Base-by-base conservation (phyloP, 1,140 invertebrate genomes). In the Lordiphosa collinella region DNA sequence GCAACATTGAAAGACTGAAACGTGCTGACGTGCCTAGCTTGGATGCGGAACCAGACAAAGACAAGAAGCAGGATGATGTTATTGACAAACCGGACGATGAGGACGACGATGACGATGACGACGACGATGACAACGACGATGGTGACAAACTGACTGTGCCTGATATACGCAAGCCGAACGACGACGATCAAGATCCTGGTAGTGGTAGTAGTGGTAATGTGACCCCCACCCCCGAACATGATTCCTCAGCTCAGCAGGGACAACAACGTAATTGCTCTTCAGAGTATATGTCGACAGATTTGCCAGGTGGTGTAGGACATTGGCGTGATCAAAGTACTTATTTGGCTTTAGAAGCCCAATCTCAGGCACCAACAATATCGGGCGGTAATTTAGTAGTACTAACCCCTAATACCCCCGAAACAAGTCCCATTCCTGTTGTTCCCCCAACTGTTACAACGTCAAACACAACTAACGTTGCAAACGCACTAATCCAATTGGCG, bases 251-350 rank as follows among this genome's bases (percentile, higher is more conserved):
- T 31, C 64, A 84, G 31, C 82, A 87, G 31, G 90, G 89, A 14
- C 86, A 88, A 49, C 75, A 79, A 67, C 80, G 70, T 38, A 87
- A 68, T 58, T 91, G 88, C 36, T 91, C 91, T 38, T 94, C 93
- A 1, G 92, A 94, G 82, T 93, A 93, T 68, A 91, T 94, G 68
- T 91, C 92, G 48, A 92, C 94, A 61, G 93, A 94, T 89, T 90
- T 95, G 41, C 94, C 94, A 4, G 93, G 93, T 55, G 94, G 94
- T 44, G 92, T 95, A 63, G 93, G 93, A 89, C 94, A 94, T 73
- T 96, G 95, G 94, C 93, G 92, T 85, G 95, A 95, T 87, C 92
- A 95, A 85, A 96, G 94, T 89, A 96, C 95, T 43, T 95, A 95
- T 85, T 89, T 96, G 67, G 91, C 86, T 51, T 59, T 88, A 76